Conservation (phyloP, 2,797 vertebrate species). For the Sebastes nivosus region DNA sequence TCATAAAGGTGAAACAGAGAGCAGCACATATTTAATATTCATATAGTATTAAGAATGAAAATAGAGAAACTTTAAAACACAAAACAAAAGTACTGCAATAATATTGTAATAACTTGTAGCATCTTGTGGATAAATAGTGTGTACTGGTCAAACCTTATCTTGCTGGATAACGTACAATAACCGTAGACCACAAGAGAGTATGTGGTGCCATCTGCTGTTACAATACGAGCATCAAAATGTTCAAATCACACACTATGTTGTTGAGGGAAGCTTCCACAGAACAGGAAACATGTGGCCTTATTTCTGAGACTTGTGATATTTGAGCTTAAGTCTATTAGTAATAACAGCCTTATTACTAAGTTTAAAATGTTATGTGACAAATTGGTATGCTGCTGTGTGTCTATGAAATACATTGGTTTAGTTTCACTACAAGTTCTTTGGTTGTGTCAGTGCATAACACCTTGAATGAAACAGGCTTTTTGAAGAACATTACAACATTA, state of each 20-base stretch:
- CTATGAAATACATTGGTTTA: neutral
- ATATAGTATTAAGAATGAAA: neutral
- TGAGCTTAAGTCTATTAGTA: neutral
- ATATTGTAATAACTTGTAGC: neutral
- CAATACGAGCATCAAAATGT: neutral
- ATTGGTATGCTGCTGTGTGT: neutral
- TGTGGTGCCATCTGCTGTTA: conserved; percentile 70
- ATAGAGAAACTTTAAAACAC: neutral
- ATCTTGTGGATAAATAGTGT: neutral
- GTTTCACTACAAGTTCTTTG: neutral
- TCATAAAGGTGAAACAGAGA: too few species aligned
- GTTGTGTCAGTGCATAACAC: neutral
- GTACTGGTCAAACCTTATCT: neutral
- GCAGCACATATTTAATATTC: too few species aligned
- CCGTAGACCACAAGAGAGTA: neutral
- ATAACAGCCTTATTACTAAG: neutral
- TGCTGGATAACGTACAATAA: neutral
- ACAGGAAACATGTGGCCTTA: neutral
- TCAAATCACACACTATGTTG: neutral
- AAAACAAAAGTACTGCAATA: neutral
- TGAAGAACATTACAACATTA: neutral
- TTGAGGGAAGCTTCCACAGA: neutral
- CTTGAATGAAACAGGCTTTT: neutral
- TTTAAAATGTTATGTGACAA: neutral
- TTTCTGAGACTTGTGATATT: neutral